A percentile compares a stretch with the other conserved stretches of the same genome.
Conservation (phyloP, 2,113 vertebrate species). For the Odontophorus gujanensis region DNA sequence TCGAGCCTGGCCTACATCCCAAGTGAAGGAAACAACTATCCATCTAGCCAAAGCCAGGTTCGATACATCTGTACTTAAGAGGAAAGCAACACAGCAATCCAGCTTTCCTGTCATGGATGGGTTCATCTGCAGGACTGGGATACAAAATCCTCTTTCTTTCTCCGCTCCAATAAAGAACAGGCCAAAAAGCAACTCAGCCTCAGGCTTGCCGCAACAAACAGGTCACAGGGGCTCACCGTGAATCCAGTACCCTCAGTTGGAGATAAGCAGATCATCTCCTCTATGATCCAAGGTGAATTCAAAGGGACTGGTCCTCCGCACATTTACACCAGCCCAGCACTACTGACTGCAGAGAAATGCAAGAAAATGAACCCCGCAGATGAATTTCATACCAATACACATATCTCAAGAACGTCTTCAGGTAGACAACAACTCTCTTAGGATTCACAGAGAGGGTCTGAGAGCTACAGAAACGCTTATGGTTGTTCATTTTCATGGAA, state of each 20-base stretch:
- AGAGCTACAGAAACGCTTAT: neutral
- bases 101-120: neutral
- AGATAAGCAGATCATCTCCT: neutral
- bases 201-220: neutral
- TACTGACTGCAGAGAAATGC: neutral
- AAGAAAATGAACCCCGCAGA: neutral
- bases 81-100: neutral
- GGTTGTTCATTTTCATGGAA: neutral
- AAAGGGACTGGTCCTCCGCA: neutral
- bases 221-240: neutral
- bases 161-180: neutral
- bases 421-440: neutral
- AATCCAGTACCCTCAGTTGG: neutral
- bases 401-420: neutral
- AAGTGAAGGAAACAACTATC: neutral
- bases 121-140: neutral
- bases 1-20: constrained; percentile 12
- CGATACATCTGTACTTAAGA: neutral
- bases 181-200: neutral
- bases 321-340: neutral
- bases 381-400: neutral
- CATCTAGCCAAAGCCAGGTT: neutral
- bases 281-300: neutral
- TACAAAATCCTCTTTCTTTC: neutral
- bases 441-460: neutral